phyloP scores from a whole-genome alignment of 2,113 vertebrate species.

The Colinus virginianus region DNA sequence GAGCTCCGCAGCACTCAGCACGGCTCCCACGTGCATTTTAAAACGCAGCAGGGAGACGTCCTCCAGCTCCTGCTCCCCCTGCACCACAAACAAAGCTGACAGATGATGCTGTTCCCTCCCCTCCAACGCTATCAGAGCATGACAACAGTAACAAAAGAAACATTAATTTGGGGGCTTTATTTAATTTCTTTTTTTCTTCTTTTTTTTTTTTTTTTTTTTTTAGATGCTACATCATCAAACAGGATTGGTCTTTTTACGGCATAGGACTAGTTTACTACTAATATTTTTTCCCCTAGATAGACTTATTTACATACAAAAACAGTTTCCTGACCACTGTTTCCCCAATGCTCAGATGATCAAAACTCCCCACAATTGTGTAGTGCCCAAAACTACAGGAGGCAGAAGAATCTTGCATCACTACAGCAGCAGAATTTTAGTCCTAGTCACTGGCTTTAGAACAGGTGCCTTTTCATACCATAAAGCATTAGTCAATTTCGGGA shows the following conservation, averaged over 20 bases:
- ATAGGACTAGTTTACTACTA: conserved; percentile 87
- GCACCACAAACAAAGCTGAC: background rate
- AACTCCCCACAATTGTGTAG: conserved; percentile 75
- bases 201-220: conserved; percentile 84
- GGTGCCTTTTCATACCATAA: conserved; percentile 35
- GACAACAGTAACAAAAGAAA: conserved; percentile 78
- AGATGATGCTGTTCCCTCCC: background rate
- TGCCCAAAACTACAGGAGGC: conserved; percentile 70
- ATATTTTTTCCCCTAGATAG: conserved; percentile 80
- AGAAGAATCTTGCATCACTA: conserved; percentile 69
- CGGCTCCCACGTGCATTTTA: background rate
- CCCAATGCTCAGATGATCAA: conserved; percentile 79
- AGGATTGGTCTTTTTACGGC: conserved; percentile 88
- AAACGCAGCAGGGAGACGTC: background rate
- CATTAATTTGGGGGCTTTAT: conserved; percentile 84
- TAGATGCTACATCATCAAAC: conserved; percentile 98
- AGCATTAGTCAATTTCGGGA: conserved; percentile 61
- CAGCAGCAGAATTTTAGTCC: conserved; percentile 78
- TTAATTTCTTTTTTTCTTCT: conserved; percentile 77
- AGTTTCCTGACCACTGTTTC: conserved; percentile 81
- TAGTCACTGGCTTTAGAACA: conserved; percentile 45
- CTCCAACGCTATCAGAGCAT: conserved; percentile 29
- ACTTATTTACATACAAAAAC: conserved; percentile 86
- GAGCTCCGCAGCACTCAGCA: background rate
- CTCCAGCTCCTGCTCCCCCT: background rate